Base-by-base conservation (phyloP, 1,140 invertebrate genomes). In the Pseudomyrmex gracilis region DNA sequence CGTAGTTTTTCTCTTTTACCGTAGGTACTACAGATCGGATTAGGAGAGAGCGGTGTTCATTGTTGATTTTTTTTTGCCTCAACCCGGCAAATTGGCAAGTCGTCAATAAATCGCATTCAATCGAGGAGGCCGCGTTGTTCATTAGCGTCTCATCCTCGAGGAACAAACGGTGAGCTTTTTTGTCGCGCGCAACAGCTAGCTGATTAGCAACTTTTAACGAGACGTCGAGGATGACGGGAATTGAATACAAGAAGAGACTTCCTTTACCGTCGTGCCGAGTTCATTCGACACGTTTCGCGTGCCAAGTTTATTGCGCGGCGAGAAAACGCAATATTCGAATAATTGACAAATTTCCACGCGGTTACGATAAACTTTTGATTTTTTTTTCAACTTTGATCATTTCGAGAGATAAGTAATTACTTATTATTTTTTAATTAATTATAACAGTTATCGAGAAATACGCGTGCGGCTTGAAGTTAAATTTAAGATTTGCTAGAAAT, bases 161-260 rank as follows among this genome's bases (percentile, higher is more conserved):
- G 9, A 51, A 17, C 5, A 2, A 63, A n/a, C 5, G 2, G 4
- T 12, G 15, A 3, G 0, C 8, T 76, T 73, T 73, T 64, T 2
- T 43, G 13, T 7, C 17, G 15, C 12, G 43, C 43, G 13, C 22
- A 74, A 47, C n/a, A 66, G 22, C 13, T 22, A 5, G n/a, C 47
- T 51, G 61, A 76, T 76, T 20, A 53, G 12, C 22, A 76, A 76
- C 24, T 66, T 76, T 76, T 76, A 66, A 76, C 51, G 47, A 66
- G 47, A 76, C 12, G 12, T n/a, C n/a, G n/a, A n/a, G n/a, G n/a
- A 76, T 2, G 73, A 34, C 34, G 34, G 34, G 34, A 34, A 13
- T 74, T 22, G 20, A 51, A 51, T 76, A 76, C 60, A 61, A 76
- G 15, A 45, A 0, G 10, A 76, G 15, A 15, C 53, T 57, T 57